Percentiles rank a stretch among this genome's conserved stretches.
Evolutionary conservation across 2,113 vertebrate genomes (phyloP).

Genomic region (Mixornis gularis): DNA sequence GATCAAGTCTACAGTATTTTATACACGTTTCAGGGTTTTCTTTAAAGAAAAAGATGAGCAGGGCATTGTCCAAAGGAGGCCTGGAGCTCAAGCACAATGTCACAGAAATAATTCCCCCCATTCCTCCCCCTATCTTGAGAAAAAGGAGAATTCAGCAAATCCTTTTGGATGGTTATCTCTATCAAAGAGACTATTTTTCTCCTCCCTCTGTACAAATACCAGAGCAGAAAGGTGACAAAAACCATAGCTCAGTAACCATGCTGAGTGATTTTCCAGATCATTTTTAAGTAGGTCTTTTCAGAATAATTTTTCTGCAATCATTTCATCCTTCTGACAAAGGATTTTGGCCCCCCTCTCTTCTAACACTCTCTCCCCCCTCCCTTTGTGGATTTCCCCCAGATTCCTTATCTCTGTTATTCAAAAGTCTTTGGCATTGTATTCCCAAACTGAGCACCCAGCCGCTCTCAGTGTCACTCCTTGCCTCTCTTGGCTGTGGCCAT

Average conservation of each 20-base stretch:
- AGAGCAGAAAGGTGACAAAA: slow-evolving; percentile 24
- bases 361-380: not conserved
- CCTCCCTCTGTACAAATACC: slow-evolving; percentile 19
- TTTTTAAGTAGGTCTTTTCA: slow-evolving; percentile 61
- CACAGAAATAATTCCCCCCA: slow-evolving; percentile 28
- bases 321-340: slow-evolving; percentile 52
- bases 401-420: slow-evolving; percentile 40
- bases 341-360: slow-evolving; percentile 7
- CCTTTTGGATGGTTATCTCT: not conserved
- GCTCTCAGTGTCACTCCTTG: not conserved
- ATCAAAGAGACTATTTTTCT: slow-evolving; percentile 20
- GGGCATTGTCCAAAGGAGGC: not conserved
- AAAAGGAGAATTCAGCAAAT: slow-evolving; percentile 21
- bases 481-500: not conserved
- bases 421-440: not conserved
- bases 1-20: slow-evolving; percentile 15
- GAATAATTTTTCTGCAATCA: slow-evolving; percentile 62
- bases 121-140: not conserved
- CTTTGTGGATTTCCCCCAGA: slow-evolving; percentile 42
- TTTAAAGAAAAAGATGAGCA: not conserved
- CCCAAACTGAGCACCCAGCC: not conserved
- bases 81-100: slow-evolving; percentile 36
- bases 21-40: not conserved
- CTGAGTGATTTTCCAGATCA: slow-evolving; percentile 51
- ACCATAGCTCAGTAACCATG: not conserved